Conservation (phyloP, 2,888 invertebrate species). For the Oscheius onirici region DNA sequence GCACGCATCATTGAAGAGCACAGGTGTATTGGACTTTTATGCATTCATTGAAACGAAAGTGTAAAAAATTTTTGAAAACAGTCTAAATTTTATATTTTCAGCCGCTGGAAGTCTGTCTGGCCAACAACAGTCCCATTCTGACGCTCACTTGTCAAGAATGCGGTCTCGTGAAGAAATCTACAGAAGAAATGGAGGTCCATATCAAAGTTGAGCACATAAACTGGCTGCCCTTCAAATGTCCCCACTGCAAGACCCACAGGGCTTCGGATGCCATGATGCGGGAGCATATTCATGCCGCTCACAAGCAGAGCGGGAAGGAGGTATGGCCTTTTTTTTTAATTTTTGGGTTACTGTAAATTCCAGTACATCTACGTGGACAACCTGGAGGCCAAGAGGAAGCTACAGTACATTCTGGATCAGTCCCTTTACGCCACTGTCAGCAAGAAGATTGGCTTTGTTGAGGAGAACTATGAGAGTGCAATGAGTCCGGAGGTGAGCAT, state of each 20-base stretch:
- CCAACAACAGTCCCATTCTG: constrained; percentile 7
- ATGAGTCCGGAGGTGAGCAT: constrained; percentile 20
- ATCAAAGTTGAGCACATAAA: constrained; percentile 17
- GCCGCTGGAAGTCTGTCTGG: not conserved
- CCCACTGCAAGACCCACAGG: constrained; percentile 8
- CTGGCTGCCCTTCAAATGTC: constrained; percentile 24
- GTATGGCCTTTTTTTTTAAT: not conserved
- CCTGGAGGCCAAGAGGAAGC: constrained; percentile 17
- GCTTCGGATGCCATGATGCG: constrained; percentile 15
- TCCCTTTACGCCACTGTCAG: constrained; percentile 5
- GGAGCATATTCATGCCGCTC: constrained; percentile 21
- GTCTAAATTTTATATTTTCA: not conserved
- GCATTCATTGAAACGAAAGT: no score
- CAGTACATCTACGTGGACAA: constrained; percentile 21
- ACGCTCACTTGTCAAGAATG: constrained; percentile 11
- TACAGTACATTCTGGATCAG: constrained; percentile 1
- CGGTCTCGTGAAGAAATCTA: not conserved
- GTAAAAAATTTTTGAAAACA: no score
- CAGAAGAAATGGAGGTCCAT: constrained; percentile 27
- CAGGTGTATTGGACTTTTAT: no score
- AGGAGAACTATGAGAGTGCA: not conserved
- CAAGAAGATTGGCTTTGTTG: not conserved
- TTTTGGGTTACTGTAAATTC: not conserved
- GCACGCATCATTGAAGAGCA: no score
- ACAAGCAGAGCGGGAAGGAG: not conserved